Conservation (phyloP, 2,888 invertebrate genomes). For the Miltochrista miniata region DNA sequence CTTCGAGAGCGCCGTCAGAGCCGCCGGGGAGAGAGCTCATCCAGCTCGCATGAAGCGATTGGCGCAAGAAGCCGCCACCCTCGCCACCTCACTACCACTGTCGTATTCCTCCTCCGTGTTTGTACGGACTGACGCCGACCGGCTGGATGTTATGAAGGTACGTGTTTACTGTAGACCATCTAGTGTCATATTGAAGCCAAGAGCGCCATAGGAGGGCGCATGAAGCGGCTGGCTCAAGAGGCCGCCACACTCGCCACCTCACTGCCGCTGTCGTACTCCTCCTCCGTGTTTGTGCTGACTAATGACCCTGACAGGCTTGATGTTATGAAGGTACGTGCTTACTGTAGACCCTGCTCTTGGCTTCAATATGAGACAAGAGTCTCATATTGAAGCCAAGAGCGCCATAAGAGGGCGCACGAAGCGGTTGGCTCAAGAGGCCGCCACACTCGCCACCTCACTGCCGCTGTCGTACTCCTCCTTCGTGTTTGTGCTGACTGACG, state of each 20-base stretch:
- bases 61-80: slow-evolving; percentile 97
- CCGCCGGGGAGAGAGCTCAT: slow-evolving; percentile 93
- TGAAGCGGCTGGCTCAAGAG: slow-evolving; percentile 97
- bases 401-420: slow-evolving; percentile 94
- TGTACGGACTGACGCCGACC: slow-evolving; percentile 96
- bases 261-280: slow-evolving; percentile 95
- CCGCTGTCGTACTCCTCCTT: slow-evolving; percentile 97
- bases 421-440: slow-evolving; percentile 96
- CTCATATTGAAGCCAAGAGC: too few relatives aligned
- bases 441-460: slow-evolving; percentile 95
- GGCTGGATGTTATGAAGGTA: slow-evolving; percentile 97
- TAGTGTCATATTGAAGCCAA: too few relatives aligned
- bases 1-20: slow-evolving; percentile 93
- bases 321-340: slow-evolving; percentile 65
- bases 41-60: slow-evolving; percentile 94
- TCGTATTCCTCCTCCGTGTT: slow-evolving; percentile 97
- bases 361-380: too few relatives aligned
- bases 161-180: too few relatives aligned
- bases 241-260: slow-evolving; percentile 96
- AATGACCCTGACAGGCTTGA: slow-evolving; percentile 96
- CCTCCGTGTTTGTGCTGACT: slow-evolving; percentile 97
- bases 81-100: slow-evolving; percentile 95
- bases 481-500: slow-evolving; percentile 97
- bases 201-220: slow-evolving; percentile 92
- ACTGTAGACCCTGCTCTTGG: too few relatives aligned